Base-by-base conservation (phyloP, 2,888 invertebrate genomes). In the Drosophila borborema region DNA sequence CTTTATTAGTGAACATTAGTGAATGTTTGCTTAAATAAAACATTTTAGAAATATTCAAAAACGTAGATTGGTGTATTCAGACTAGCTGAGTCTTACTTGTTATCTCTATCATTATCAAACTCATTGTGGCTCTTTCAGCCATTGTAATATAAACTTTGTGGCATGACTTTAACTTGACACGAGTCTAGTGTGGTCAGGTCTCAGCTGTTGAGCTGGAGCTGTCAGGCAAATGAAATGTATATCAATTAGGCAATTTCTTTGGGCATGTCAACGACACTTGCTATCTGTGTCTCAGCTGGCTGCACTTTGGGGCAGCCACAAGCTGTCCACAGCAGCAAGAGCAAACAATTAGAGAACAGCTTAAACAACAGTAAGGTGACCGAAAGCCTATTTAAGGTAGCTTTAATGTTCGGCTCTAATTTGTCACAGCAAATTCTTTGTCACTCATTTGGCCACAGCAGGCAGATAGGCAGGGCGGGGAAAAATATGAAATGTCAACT, bases 401-500 rank as follows among this genome's bases (percentile, higher is more conserved):
- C 66, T 53, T 53, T 55, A 61, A 62, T 34, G 59, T 31, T 48
- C 40, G 20, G 38, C 56, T 59, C 64, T 55, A 79, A 79, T 79
- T 79, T 79, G 76, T 79, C 69, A 79, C 61, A 69, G 48, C 41
- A 75, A 55, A 34, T 48, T 46, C 64, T 54, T 49, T 43, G 43
- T 61, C 65, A 66, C 63, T 64, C 73, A 60, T 54, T 66, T 73
- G 64, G 45, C 18, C 51, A 48, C 12, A 16, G 28, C 10, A 43
- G 61, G 58, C 20, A 43, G 34, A 2, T 3, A 23, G 61, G 58
- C 20, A 51, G 5, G 59, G n/a, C 12, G 41, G 43, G 43, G 65
- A 68, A 65, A 65, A 72, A 72, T 78, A 82, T 82, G 76, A 76
- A 82, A 82, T 82, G 86, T 77, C 77, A 85, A 81, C 74, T 62